Base-by-base conservation (phyloP, 2,797 vertebrate genomes). In the Hemibagrus guttatus region DNA sequence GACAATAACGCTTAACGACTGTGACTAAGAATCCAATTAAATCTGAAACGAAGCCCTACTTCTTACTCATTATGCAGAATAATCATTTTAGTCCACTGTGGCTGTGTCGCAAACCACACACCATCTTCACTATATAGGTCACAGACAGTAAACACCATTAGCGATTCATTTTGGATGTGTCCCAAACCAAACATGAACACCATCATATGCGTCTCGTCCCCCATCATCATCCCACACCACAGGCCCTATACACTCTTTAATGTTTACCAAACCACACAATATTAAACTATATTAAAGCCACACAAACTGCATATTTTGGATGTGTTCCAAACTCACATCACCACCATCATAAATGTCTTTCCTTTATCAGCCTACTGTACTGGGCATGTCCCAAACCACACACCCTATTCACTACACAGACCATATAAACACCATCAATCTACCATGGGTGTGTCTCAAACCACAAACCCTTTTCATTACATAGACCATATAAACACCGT, bases 121-220 rank as follows among this genome's bases (percentile, higher is more conserved):
- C 16, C 0, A 0, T 74, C 49, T 49, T 74, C 26, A 74, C 23
- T 49, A 39, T 49, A 74, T 3, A 78, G n/a, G 6, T 26, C 78
- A 39, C 12, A n/a, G 46, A 49, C 46, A 49, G 46, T 61, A 59
- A 80, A 80, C 21, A 42, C 23, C 1, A 61, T 16, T 16, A 61
- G 58, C 0, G 21, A 1, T 61, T 2, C 16, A 26, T 42, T 26
- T 26, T 39, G 12, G 12, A 17, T 31, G 13, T 39, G 56, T 78
- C 52, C 75, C 28, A 76, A 76, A 54, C n/a, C 42, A 74, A n/a
- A 66, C 64, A 72, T 72, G 11, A 52, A 28, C 49, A 54, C 72
- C 26, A 52, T 28, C 72, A 75, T 26, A 54, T 14, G 17, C 14
- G 0, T 75, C 26, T 17, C 28, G 35, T 26, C 42, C 19, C 23